Conservation (phyloP, 2,888 invertebrate species). For the Pogonocherus hispidulus region DNA sequence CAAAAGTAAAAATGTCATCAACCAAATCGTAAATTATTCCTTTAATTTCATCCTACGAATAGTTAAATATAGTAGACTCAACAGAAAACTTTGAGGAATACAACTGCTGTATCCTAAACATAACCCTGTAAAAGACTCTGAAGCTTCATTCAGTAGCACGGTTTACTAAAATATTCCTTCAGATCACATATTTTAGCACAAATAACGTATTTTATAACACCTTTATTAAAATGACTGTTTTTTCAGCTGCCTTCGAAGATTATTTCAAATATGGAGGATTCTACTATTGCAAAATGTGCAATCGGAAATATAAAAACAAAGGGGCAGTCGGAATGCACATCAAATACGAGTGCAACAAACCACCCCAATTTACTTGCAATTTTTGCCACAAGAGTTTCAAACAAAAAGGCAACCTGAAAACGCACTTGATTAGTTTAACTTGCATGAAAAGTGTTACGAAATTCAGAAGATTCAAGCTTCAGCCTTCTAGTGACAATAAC, state of each 20-base stretch:
- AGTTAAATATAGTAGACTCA: too few species aligned
- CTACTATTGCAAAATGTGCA: slow-evolving; percentile 41
- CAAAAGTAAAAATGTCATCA: too few species aligned
- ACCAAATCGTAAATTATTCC: too few species aligned
- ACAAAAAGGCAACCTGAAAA: slow-evolving; percentile 42
- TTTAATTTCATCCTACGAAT: too few species aligned
- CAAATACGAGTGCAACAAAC: slow-evolving; percentile 49
- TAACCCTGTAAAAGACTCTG: too few species aligned
- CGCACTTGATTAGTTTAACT: slow-evolving; percentile 32
- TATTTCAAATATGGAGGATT: slow-evolving; percentile 21
- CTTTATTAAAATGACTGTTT: slow-evolving; percentile 16
- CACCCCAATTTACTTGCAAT: slow-evolving; percentile 49
- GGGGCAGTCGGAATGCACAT: slow-evolving; percentile 44
- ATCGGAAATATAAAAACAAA: slow-evolving; percentile 41
- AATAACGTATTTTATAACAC: slow-evolving; percentile 9
- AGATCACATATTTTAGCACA: too few species aligned
- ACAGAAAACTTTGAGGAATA: too few species aligned
- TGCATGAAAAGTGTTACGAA: slow-evolving; percentile 17
- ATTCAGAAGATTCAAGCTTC: slow-evolving; percentile 19
- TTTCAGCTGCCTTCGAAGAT: slow-evolving; percentile 11
- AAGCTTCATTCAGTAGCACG: too few species aligned
- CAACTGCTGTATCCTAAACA: too few species aligned
- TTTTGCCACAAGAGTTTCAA: slow-evolving; percentile 43
- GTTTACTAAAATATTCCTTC: too few species aligned
- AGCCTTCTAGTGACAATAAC: slow-evolving; percentile 3